Conservation (phyloP, 2,797 vertebrate species). For the Cyprinodon diabolis region DNA sequence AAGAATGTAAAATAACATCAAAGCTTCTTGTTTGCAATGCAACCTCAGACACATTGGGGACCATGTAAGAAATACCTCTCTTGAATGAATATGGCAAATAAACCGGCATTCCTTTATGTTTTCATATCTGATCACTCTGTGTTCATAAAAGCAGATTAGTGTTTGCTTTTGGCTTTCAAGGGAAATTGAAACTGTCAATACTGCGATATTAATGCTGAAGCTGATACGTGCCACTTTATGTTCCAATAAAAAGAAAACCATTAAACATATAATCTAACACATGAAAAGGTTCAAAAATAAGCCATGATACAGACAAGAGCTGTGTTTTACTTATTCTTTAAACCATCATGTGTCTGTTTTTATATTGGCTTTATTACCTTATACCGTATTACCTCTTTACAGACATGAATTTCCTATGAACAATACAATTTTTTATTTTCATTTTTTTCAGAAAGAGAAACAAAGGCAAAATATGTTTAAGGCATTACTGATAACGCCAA, state of each 20-base stretch:
- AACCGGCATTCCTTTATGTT: conserved; percentile 50
- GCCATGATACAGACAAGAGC: conserved; percentile 17
- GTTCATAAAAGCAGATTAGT: conserved; percentile 21
- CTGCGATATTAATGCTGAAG: conserved; percentile 33
- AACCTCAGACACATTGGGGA: conserved; percentile 45
- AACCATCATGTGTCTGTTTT: background rate
- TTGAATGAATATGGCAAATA: conserved; percentile 57
- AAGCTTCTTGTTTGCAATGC: conserved; percentile 39
- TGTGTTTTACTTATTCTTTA: conserved; percentile 21
- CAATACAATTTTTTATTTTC: background rate
- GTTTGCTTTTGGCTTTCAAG: conserved; percentile 13
- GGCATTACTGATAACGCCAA: too few relatives aligned
- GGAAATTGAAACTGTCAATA: conserved; percentile 40
- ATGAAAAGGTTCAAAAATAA: conserved; percentile 19
- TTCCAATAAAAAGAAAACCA: conserved; percentile 43
- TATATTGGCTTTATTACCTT: conserved; percentile 11
- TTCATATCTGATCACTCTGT: conserved; percentile 37
- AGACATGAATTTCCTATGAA: background rate
- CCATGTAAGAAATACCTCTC: conserved; percentile 49
- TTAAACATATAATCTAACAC: conserved; percentile 37
- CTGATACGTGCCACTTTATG: conserved; percentile 29
- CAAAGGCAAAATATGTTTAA: too few relatives aligned
- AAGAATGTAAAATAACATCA: conserved; percentile 40
- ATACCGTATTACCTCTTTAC: conserved; percentile 6
- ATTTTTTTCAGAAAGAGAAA: background rate